phyloP scores from a whole-genome alignment of 92 coral and sea anemone species.

The Epizoanthus fatuus region DNA sequence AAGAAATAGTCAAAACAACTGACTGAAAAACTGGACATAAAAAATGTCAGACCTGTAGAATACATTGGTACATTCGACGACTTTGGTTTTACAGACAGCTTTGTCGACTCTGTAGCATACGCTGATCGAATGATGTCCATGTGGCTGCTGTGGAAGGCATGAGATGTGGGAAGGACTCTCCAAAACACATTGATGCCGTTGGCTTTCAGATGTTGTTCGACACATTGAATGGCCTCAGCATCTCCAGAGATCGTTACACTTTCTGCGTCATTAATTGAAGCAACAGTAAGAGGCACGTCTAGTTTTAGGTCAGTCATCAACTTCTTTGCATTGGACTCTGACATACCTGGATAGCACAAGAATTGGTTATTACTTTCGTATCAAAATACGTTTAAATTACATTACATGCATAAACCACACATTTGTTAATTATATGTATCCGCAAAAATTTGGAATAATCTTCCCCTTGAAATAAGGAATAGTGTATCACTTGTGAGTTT shows the following conservation, averaged over 20 bases:
- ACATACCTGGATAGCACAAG: slow-evolving; percentile 85
- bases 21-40: background rate
- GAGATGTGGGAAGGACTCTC: slow-evolving; percentile 74
- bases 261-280: slow-evolving; percentile 78
- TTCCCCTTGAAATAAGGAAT: no score
- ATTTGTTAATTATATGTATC: no score
- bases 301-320: slow-evolving; percentile 57
- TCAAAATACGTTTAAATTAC: no score
- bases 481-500: no score
- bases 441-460: no score
- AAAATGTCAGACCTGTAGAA: slow-evolving; percentile 28
- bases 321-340: slow-evolving; percentile 53
- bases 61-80: slow-evolving; percentile 75
- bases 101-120: slow-evolving; percentile 44
- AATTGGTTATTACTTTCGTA: background rate
- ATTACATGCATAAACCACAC: no score
- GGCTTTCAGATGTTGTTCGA: slow-evolving; percentile 61
- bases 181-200: slow-evolving; percentile 64
- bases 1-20: no score
- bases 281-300: slow-evolving; percentile 60
- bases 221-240: slow-evolving; percentile 56
- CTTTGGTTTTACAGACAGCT: slow-evolving; percentile 47
- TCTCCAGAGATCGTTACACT: slow-evolving; percentile 88
- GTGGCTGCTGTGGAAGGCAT: slow-evolving; percentile 89
- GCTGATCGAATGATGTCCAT: slow-evolving; percentile 76